Base-by-base conservation (phyloP, 2,888 invertebrate genomes). In the Sesia bembeciformis region DNA sequence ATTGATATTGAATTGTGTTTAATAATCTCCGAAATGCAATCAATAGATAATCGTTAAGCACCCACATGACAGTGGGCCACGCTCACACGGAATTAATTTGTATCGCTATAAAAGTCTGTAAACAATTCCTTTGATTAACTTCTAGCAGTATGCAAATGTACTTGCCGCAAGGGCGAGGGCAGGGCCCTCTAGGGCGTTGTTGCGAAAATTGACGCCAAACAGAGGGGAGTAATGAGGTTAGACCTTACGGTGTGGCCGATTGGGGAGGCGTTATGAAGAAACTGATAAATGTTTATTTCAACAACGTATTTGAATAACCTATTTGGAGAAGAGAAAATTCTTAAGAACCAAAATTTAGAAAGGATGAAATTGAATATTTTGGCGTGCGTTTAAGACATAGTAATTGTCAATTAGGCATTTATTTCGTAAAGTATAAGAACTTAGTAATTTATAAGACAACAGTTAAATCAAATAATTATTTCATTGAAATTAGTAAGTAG, bases 191-290 rank as follows among this genome's bases (percentile, higher is more conserved):
- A 61, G 78, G 74, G 80, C 62, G 69, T 67, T 73, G 71, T 80
- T 75, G 68, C 66, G 66, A 68, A 79, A 79, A 78, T 79, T 77
- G 74, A 69, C 70, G 73, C 69, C 67, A 79, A 78, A 79, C 72
- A 71, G 70, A 66, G 70, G 64, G 63, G 62, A 60, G 67, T 75
- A 70, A 74, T 68, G 66, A 69, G 64, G 68, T 74, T 74, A 76
- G 65, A 55, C 60, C 64, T 62, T 59, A 56, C 51, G 52, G 39
- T 46, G 46, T 46, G 46, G 46, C 46, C 46, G 46, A 46, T 46
- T 23, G 46, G 46, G n/a, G 46, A 46, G 46, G 46, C 46, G 46
- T 46, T 6, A n/a, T 46, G 8, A 46, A 46, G 46, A 46, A 8
- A 46, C 46, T 46, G 46, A 46, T 46, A 46, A 46, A 46, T 46